Evolutionary conservation across 1,140 invertebrate species (phyloP), one percentile per base, ranked within the genome.

Genomic region (Trachymyrmex septentrionalis): DNA sequence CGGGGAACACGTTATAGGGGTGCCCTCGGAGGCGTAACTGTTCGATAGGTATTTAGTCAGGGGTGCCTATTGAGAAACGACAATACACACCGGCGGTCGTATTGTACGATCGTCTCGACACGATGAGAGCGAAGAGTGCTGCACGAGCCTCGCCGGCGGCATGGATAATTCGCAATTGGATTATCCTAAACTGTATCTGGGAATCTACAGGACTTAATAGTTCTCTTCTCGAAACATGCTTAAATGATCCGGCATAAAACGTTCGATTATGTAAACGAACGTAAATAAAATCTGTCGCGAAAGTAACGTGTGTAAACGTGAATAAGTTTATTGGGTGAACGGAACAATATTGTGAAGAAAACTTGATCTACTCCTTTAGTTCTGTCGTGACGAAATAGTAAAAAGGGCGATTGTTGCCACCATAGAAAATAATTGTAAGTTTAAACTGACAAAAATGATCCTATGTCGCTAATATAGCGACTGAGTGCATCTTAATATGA

Each of bases 121-220:
- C 84, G 81, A 90, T 50, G 75, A 88, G 89, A 72, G 44, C 3
- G 85, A 88, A 85, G 88, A 88, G 84, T 85, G 82, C 63, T 88
- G 27, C 85, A 64, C 66, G 69, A 86, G 87, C 64, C 77, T 82
- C 67, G 86, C 85, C 87, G 90, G 63, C 88, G 80, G 90, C 91
- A 86, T 91, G 91, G 86, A 93, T 93, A 93, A 94, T 94, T 93
- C 87, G 87, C 77, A 93, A 94, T 93, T 92, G 91, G 92, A 93
- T 93, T 92, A 93, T 89, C 88, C 84, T 85, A 90, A 92, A 66
- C 88, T 89, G 69, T 91, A 81, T 87, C 88, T 93, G 91, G 86
- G 91, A 92, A 91, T 91, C 89, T 80, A 19, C 12, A 2, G 50
- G 9, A 53, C 16, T 24, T 24, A 16, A n/a, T 24, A 21, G 21